Evolutionary conservation across 2,888 invertebrate genomes (phyloP), one percentile per base, ranked within the genome.

Genomic region (Hipparchia sbordonii): DNA sequence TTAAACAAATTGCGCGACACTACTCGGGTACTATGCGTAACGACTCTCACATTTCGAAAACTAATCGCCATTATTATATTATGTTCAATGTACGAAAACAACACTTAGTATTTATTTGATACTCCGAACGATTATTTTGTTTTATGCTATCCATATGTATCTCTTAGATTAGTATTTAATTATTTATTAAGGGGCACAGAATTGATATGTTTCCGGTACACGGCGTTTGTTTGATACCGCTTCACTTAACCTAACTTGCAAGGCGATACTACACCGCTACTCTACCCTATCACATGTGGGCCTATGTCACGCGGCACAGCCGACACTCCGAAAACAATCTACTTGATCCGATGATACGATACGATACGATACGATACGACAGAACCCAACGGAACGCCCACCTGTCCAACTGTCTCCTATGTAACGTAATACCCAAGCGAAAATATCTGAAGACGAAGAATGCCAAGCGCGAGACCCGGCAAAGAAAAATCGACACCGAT

Each of bases 151-250:
- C 85, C 89, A 92, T 93, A 92, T 91, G 91, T 92, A 90, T 93
- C 87, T 92, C 92, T 92, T 93, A 93, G 89, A 89, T 91, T 92
- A 92, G 87, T 90, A 90, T 85, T 92, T 90, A 92, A 90, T 88
- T 93, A 92, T 90, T 93, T 93, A 95, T 95, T 95, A 95, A 95
- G 96, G 96, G 96, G 96, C 96, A 96, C 96, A 95, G 95, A 95
- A 95, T 95, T 96, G 96, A 96, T 96, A 96, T 96, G 96, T 96
- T 96, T 96, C 91, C 95, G 95, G 95, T 95, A 95, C 86, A 95
- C 95, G 95, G 95, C 94, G 95, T 95, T 95, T 95, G 95, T 95
- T 94, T 94, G 89, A 87, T 93, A 93, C 93, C 93, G 93, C 87
- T 90, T 92, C 88, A 89, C 93, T 93, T 93, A 93, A 90, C 87